Base-by-base conservation (phyloP, 1,140 invertebrate species). In the Danaus plexippus region DNA sequence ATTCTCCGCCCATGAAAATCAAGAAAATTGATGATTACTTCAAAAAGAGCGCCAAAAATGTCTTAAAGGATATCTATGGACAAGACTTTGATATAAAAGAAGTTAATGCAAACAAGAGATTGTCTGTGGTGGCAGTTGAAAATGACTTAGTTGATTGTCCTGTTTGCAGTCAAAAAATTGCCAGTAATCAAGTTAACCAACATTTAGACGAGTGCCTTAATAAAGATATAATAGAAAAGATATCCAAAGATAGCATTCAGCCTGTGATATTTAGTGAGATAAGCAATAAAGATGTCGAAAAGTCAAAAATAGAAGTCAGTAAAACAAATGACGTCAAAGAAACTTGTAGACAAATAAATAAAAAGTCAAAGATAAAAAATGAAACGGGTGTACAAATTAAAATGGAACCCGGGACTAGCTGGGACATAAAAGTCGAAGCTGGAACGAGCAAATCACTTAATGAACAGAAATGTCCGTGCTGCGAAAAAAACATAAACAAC, bases 171-270 rank as follows among this genome's bases (percentile, higher is more conserved):
- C 67, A 55, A 11, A 69, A 55, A 57, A 51, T 91, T 10, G 58
- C 67, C 44, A 58, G 63, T 52, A 47, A 67, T 11, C 54, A 82
- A 55, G 88, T 91, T 46, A 89, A 90, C 62, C 73, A 60, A 43
- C 90, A 92, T 74, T 67, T 91, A 56, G 88, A 91, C 68, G 74
- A 85, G 55, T 91, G 90, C 63, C 64, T 90, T 6, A 76, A 84
- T 63, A 84, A 73, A 68, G 74, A 82, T 54, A 55, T 80, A 11
- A 77, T 85, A 57, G 74, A 87, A 58, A 69, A 79, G 54, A 66
- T 87, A 41, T 69, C 68, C 52, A 63, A 79, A 58, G 64, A 80
- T 43, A 61, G 67, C 64, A 50, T 32, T 41, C 46, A 48, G 48
- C 11, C 61, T 60, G 41, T 52, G 45, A 60, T 59, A 57, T 44